phyloP scores from a whole-genome alignment of 2,113 vertebrate species.

The Tragelaphus strepsiceros region DNA sequence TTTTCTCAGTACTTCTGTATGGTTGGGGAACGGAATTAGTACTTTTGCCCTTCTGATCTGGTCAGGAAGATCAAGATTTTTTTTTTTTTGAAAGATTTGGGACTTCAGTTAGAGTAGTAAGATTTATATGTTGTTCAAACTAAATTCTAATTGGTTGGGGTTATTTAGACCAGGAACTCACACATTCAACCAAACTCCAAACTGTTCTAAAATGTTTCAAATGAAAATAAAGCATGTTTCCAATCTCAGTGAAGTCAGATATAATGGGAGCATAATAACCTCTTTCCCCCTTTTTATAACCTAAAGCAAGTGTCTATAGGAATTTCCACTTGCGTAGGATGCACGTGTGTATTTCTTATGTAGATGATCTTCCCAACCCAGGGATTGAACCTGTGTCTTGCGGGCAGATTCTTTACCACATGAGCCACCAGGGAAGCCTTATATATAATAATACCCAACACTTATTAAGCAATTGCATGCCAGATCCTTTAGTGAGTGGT shows the following conservation, averaged over 20 bases:
- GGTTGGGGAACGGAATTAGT: not conserved
- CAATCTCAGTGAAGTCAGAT: not conserved
- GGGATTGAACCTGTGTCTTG: not conserved
- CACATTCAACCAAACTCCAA: not conserved
- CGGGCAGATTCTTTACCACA: not conserved
- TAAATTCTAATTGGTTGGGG: not conserved
- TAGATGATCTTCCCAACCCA: not conserved
- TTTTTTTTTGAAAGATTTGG: not conserved
- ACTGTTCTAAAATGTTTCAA: conserved; percentile 3
- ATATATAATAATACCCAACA: not conserved
- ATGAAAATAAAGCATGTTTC: conserved; percentile 3
- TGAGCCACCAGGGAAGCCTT: not conserved
- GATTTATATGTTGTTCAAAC: not conserved
- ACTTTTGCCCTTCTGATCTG: not conserved
- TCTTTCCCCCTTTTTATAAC: not conserved
- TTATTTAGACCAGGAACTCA: not conserved
- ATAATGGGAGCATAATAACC: not conserved
- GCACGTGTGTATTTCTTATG: not conserved
- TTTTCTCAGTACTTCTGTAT: conserved; percentile 15
- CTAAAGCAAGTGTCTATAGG: not conserved
- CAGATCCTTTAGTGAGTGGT: not conserved
- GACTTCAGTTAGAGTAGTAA: not conserved
- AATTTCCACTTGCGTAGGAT: not conserved
- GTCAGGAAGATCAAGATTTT: conserved; percentile 9
- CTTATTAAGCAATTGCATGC: not conserved